Evolutionary conservation across 2,888 invertebrate species (phyloP).

Genomic region (Volucella zonaria): DNA sequence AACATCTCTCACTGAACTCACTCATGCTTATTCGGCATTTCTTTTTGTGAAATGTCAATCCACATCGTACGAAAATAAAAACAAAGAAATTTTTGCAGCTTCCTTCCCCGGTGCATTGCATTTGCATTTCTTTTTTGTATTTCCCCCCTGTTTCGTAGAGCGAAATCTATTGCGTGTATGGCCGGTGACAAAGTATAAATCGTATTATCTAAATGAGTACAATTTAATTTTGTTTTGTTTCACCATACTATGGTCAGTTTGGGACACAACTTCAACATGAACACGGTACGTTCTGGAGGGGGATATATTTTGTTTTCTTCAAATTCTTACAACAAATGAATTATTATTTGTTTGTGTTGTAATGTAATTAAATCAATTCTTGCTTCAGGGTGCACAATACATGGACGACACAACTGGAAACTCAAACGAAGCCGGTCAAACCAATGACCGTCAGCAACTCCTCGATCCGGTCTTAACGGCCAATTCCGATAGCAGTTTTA

Average conservation of each 20-base stretch:
- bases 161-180: slow-evolving; percentile 17
- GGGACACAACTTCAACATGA: slow-evolving; percentile 75
- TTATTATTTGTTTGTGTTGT: not conserved
- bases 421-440: slow-evolving; percentile 58
- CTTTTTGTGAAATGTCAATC: slow-evolving; percentile 25
- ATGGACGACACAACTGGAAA: slow-evolving; percentile 75
- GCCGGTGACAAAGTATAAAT: slow-evolving; percentile 4
- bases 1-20: slow-evolving; percentile 15
- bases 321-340: not conserved
- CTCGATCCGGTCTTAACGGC: slow-evolving; percentile 80
- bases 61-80: slow-evolving; percentile 40
- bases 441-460: slow-evolving; percentile 78
- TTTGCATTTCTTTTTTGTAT: slow-evolving; percentile 18
- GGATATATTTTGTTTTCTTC: not conserved
- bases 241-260: slow-evolving; percentile 76
- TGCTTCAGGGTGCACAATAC: slow-evolving; percentile 77
- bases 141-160: not conserved
- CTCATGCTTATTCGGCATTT: not conserved
- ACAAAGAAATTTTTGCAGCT: slow-evolving; percentile 39
- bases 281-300: slow-evolving; percentile 73
- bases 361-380: slow-evolving; percentile 1
- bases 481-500: slow-evolving; percentile 77
- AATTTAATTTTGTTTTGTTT: slow-evolving; percentile 30
- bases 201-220: slow-evolving; percentile 53
- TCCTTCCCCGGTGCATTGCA: slow-evolving; percentile 5